phyloP scores from a whole-genome alignment of 2,888 invertebrate genomes.

The Idaea biselata region DNA sequence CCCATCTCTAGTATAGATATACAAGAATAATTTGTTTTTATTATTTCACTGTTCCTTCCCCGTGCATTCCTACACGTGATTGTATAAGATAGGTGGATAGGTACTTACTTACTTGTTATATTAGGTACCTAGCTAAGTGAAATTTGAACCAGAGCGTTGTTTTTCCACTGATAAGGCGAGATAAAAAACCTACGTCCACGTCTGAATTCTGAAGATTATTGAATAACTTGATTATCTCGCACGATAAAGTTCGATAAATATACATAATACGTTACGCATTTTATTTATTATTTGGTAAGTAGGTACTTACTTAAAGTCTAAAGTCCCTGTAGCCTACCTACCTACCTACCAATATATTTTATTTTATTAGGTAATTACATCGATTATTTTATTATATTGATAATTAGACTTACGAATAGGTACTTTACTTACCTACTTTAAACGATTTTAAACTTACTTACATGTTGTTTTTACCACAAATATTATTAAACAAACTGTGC shows the following conservation, averaged over 20 bases:
- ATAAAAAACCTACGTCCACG: background rate
- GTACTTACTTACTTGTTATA: background rate
- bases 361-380: background rate
- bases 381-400: no score
- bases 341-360: background rate
- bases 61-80: no score
- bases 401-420: no score
- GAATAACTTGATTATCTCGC: background rate
- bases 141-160: background rate
- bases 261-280: background rate
- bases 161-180: constrained; percentile 1
- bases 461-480: no score
- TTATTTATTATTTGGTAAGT: background rate
- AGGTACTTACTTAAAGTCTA: background rate
- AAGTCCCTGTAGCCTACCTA: background rate
- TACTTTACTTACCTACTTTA: no score
- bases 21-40: no score
- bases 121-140: background rate
- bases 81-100: background rate
- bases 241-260: background rate
- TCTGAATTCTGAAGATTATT: background rate
- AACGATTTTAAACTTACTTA: no score
- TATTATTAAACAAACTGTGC: no score
- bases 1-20: no score
- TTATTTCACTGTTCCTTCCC: no score